These are phyloP conservation scores for Lepidostoma basale DNA, from an alignment of 1,140 invertebrate genomes.

Conservation along the genomic window DNA sequence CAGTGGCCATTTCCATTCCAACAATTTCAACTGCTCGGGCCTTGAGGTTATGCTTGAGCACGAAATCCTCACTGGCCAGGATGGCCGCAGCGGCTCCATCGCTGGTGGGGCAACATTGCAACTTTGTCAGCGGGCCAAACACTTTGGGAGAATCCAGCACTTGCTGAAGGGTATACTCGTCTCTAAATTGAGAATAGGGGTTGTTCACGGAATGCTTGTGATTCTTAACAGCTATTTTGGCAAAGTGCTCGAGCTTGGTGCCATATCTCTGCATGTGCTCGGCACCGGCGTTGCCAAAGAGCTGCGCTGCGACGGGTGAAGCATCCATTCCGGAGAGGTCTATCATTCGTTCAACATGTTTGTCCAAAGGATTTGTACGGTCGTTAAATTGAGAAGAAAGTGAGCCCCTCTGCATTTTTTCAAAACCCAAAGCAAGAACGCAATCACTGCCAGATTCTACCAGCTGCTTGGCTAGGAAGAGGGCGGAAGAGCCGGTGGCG, in stretches of 20 bases:
- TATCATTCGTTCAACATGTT: slow-evolving; percentile 86
- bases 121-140: slow-evolving; percentile 89
- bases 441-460: slow-evolving; percentile 88
- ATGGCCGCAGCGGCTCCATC: slow-evolving; percentile 94
- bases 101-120: slow-evolving; percentile 97
- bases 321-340: slow-evolving; percentile 79
- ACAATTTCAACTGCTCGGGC: slow-evolving; percentile 91
- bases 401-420: slow-evolving; percentile 97
- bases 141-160: slow-evolving; percentile 85
- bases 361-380: slow-evolving; percentile 92
- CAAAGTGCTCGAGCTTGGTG: slow-evolving; percentile 90
- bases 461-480: slow-evolving; percentile 89
- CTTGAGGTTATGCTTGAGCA: slow-evolving; percentile 80
- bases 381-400: slow-evolving; percentile 82
- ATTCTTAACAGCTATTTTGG: slow-evolving; percentile 97
- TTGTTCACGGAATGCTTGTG: slow-evolving; percentile 97
- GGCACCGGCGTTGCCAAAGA: slow-evolving; percentile 95
- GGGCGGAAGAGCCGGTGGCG: slow-evolving; percentile 91
- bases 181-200: slow-evolving; percentile 92
- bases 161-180: slow-evolving; percentile 88
- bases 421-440: slow-evolving; percentile 93
- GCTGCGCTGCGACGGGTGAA: slow-evolving; percentile 88
- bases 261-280: slow-evolving; percentile 99
- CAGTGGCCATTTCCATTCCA: slow-evolving; percentile 95
- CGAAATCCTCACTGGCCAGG: slow-evolving; percentile 90